Percentiles rank a stretch among this genome's conserved stretches.
phyloP scores from a whole-genome alignment of 1,140 invertebrate species.

The Hermetia illucens region DNA sequence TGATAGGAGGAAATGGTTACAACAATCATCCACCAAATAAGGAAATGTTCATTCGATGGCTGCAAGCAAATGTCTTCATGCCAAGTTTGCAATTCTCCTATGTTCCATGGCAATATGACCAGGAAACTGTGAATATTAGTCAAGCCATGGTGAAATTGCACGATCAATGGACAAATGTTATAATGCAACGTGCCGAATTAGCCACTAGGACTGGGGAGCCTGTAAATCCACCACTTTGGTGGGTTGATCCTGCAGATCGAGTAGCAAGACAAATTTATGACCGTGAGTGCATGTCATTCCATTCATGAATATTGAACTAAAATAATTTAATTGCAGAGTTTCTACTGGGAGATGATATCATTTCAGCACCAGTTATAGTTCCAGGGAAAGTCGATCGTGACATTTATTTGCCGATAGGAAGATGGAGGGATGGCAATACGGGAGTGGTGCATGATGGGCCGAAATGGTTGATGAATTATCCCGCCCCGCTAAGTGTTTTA shows the following conservation, averaged over 20 bases:
- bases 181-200: constrained; percentile 43
- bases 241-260: constrained; percentile 58
- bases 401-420: constrained; percentile 60
- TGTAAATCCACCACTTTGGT: constrained; percentile 84
- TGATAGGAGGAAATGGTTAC: constrained; percentile 84
- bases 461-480: constrained; percentile 47
- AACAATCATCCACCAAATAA: constrained; percentile 43
- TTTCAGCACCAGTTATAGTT: constrained; percentile 70
- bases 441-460: constrained; percentile 38
- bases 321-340: constrained; percentile 47
- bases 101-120: constrained; percentile 74
- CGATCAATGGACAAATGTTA: constrained; percentile 43
- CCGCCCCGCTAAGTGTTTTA: constrained; percentile 46
- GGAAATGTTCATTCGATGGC: constrained; percentile 82
- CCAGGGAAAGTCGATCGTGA: constrained; percentile 48
- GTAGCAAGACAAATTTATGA: constrained; percentile 49
- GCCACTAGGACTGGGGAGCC: constrained; percentile 50
- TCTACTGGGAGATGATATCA: constrained; percentile 63
- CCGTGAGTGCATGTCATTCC: constrained; percentile 32
- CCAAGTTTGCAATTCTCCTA: constrained; percentile 79
- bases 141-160: constrained; percentile 53
- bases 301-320: not conserved
- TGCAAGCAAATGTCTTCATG: constrained; percentile 75
- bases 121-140: constrained; percentile 50
- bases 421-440: constrained; percentile 45